Conservation (phyloP, 2,888 invertebrate species). For the Cinara cedri region DNA sequence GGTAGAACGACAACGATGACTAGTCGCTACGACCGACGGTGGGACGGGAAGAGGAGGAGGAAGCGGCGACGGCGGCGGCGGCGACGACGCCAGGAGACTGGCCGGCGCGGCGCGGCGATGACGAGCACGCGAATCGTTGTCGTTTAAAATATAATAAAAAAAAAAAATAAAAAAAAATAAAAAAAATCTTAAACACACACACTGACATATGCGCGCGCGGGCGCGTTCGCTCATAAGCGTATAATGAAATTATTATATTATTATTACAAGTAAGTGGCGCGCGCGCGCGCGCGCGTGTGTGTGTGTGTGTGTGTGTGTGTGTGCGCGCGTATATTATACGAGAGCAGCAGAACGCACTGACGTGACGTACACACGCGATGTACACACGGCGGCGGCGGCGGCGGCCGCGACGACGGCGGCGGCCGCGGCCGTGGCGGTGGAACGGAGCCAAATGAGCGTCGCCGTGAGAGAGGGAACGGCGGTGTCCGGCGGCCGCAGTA, state of each 20-base stretch:
- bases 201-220: not conserved
- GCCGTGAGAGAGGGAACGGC: constrained; percentile 38
- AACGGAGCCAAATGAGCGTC: constrained; percentile 42
- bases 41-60: not conserved
- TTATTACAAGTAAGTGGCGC: not conserved
- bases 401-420: too few relatives aligned
- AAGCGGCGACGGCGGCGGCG: constrained; percentile 6
- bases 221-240: not conserved
- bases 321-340: not conserved
- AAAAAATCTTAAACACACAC: not conserved
- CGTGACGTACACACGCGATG: constrained; percentile 3
- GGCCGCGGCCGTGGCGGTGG: constrained; percentile 23
- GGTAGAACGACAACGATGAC: not conserved
- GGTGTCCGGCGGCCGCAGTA: constrained; percentile 37
- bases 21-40: not conserved
- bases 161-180: not conserved
- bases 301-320: not conserved
- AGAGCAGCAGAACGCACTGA: not conserved
- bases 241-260: constrained; percentile 14
- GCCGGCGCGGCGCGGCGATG: constrained; percentile 34
- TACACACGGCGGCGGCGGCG: constrained; percentile 22
- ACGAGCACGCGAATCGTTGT: constrained; percentile 32
- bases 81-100: constrained; percentile 30
- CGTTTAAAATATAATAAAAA: constrained; percentile 26
- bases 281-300: not conserved